phyloP scores from a whole-genome alignment of 2,888 invertebrate species.

The Odontocerum albicorne region DNA sequence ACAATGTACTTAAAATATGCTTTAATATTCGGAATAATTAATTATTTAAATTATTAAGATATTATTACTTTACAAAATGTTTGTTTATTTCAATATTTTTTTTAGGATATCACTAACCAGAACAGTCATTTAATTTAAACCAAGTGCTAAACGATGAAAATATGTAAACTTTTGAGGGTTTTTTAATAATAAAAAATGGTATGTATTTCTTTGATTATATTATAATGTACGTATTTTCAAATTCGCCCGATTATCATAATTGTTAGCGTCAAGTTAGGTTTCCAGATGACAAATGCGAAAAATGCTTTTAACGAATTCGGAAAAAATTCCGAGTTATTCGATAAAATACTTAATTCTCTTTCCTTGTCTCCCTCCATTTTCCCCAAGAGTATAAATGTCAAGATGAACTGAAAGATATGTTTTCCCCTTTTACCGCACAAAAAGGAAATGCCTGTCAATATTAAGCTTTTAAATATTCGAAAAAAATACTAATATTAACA shows the following conservation, averaged over 20 bases:
- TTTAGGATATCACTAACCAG: too few relatives aligned
- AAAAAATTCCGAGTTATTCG: neutral
- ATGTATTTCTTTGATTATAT: too few relatives aligned
- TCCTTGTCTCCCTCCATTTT: neutral
- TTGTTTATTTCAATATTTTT: too few relatives aligned
- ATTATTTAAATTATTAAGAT: too few relatives aligned
- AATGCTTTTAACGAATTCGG: neutral
- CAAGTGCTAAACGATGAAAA: too few relatives aligned
- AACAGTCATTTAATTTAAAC: too few relatives aligned
- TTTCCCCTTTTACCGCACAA: neutral
- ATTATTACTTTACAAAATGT: too few relatives aligned
- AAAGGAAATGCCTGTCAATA: neutral
- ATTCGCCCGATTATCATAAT: neutral
- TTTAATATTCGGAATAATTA: too few relatives aligned
- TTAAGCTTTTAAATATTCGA: neutral
- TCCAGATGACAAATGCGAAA: neutral
- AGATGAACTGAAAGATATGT: neutral
- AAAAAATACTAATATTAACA: neutral
- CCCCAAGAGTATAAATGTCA: neutral
- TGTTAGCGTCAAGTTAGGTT: neutral
- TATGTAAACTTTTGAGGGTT: too few relatives aligned
- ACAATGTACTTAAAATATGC: too few relatives aligned
- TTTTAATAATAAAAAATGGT: too few relatives aligned
- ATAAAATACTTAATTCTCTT: neutral
- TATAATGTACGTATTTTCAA: neutral